Base-by-base conservation (phyloP, 1,140 invertebrate species). In the Leptoteleia sp. region DNA sequence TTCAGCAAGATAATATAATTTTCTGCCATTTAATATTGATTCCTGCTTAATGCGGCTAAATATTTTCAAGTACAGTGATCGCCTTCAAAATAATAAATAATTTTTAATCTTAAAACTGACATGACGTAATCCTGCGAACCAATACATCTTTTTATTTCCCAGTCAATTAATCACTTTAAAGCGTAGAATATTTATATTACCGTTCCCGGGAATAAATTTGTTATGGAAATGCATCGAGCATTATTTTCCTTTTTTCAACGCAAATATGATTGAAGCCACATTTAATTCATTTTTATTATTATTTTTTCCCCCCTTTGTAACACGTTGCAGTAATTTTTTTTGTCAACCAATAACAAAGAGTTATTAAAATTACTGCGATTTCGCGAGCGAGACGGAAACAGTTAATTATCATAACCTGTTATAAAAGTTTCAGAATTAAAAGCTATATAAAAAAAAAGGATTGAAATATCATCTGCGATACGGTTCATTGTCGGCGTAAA, bases 401-500 rank as follows among this genome's bases (percentile, higher is more conserved):
- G 4, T 40, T 22, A 38, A 62, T 65, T 54, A 65, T 19, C 62
- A 65, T 64, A 65, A 65, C 62, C 38, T 37, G 62, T 65, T 65
- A 45, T 43, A 65, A 65, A 65, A 65, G 37, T 65, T 54, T 12
- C 27, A 43, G 62, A 65, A 54, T 65, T 43, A 25, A 54, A 42
- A 35, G 47, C 45, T 31, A 31, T 40, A 22, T 3, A 62, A 62
- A 62, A 62, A 27, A 50, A 17, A n/a, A n/a, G n/a, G n/a, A n/a
- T n/a, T 48, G 31, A 62, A 50, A 29, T 45, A 54, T 52, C 38
- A 37, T n/a, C n/a, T n/a, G 11, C 16, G 15, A 13, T 22, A 2
- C 12, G 6, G 42, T 40, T 64, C 59, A 67, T 54, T 31, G 45
- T 33, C 17, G 15, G 17, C 22, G 27, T 54, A 3, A 22, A 43